These are phyloP conservation scores for Mohoua ochrocephala DNA, from an alignment of 2,113 vertebrate species.

Conservation along the genomic window DNA sequence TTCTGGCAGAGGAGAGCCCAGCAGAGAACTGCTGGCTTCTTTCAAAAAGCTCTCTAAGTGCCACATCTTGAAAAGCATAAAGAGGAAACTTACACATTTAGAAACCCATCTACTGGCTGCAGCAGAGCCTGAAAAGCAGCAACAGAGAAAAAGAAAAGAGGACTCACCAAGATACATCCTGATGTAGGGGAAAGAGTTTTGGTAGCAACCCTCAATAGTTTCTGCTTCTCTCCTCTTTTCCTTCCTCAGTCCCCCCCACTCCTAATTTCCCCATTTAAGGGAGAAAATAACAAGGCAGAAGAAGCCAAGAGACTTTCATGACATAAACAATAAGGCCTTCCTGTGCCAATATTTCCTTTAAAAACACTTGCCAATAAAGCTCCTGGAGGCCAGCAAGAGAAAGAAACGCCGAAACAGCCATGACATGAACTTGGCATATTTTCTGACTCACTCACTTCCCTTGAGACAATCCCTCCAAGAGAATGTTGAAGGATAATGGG, in stretches of 20 bases:
- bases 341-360: slow-evolving; percentile 60
- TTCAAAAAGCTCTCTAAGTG: background rate
- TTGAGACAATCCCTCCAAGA: slow-evolving; percentile 36
- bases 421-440: slow-evolving; percentile 68
- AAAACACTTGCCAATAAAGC: slow-evolving; percentile 61
- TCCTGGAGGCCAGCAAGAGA: slow-evolving; percentile 56
- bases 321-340: slow-evolving; percentile 63
- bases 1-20: background rate
- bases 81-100: background rate
- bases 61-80: background rate
- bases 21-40: background rate
- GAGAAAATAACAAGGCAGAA: slow-evolving; percentile 65
- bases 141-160: background rate
- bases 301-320: slow-evolving; percentile 63
- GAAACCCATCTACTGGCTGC: background rate
- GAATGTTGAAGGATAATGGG: slow-evolving; percentile 54
- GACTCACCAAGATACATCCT: slow-evolving; percentile 47
- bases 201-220: background rate
- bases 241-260: slow-evolving; percentile 13
- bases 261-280: slow-evolving; percentile 56
- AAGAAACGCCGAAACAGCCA: slow-evolving; percentile 53
- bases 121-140: background rate
- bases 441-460: slow-evolving; percentile 62
- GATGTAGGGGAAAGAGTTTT: background rate
- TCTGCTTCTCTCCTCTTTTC: slow-evolving; percentile 13